Percentiles rank a stretch among this genome's conserved stretches.
Evolutionary conservation across 2,888 invertebrate species (phyloP).

Genomic region (Craniophora ligustri): DNA sequence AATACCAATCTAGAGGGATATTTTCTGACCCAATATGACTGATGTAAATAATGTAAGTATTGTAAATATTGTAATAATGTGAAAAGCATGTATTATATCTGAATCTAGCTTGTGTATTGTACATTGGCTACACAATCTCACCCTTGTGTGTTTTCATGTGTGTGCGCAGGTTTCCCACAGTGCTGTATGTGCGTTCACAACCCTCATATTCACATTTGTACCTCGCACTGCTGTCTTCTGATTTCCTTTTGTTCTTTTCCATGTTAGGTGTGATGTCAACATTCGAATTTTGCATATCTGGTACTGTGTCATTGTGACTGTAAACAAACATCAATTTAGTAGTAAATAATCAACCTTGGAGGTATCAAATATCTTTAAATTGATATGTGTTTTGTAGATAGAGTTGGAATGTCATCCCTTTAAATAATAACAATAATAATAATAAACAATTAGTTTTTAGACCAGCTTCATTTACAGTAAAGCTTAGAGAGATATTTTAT

Average conservation of each 20-base stretch:
- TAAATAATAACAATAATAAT: neutral
- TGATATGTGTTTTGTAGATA: neutral
- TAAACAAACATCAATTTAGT: slow-evolving; percentile 32
- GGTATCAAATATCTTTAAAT: slow-evolving; percentile 25
- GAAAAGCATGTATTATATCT: neutral
- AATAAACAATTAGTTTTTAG: neutral
- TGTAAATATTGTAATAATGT: no score
- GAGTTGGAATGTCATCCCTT: neutral
- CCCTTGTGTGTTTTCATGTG: slow-evolving; percentile 99
- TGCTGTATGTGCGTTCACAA: slow-evolving; percentile 96
- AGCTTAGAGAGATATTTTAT: neutral
- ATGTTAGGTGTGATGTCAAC: slow-evolving; percentile 65
- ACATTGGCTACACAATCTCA: slow-evolving; percentile 68
- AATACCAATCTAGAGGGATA: no score
- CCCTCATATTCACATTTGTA: slow-evolving; percentile 96
- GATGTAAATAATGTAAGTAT: no score
- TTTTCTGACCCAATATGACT: no score
- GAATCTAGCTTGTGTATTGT: slow-evolving; percentile 1
- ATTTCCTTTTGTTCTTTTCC: slow-evolving; percentile 73
- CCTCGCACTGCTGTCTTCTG: slow-evolving; percentile 82
- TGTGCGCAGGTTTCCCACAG: slow-evolving; percentile 97
- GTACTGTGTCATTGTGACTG: slow-evolving; percentile 75
- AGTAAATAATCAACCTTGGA: neutral
- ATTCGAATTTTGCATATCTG: slow-evolving; percentile 65
- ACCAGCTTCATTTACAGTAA: neutral